Evolutionary conservation across 2,888 invertebrate genomes (phyloP).

Genomic region (Aproaerema taeniolella): DNA sequence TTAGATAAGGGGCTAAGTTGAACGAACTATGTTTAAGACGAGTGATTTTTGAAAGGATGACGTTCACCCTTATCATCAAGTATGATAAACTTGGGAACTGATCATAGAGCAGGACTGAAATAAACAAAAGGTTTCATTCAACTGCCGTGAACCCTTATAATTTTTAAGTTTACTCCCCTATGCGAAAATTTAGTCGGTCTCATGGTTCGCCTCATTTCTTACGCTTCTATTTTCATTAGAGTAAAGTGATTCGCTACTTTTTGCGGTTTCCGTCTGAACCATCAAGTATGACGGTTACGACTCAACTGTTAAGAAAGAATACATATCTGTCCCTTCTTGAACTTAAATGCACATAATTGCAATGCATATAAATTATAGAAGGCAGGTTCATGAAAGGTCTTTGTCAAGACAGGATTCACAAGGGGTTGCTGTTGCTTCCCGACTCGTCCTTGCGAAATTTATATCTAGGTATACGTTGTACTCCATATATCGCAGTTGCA

Average conservation of each 20-base stretch:
- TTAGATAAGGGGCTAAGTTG: too few relatives aligned
- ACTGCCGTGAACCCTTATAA: conserved; percentile 13
- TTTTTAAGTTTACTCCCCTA: conserved; percentile 16
- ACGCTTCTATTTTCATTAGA: conserved; percentile 48
- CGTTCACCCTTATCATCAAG: too few relatives aligned
- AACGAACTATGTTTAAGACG: too few relatives aligned
- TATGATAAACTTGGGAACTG: too few relatives aligned
- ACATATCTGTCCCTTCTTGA: conserved; percentile 41
- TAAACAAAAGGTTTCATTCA: too few relatives aligned
- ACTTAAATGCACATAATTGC: conserved; percentile 31
- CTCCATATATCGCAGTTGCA: too few relatives aligned
- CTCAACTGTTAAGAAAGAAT: conserved; percentile 47
- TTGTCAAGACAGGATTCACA: conserved; percentile 36
- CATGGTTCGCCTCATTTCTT: conserved; percentile 33
- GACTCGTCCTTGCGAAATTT: too few relatives aligned
- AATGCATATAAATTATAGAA: conserved; percentile 26
- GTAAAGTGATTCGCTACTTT: conserved; percentile 62
- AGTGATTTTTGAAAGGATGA: too few relatives aligned
- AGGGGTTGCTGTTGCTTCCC: conserved; percentile 47
- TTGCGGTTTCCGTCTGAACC: conserved; percentile 72
- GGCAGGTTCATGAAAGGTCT: conserved; percentile 22
- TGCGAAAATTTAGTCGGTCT: conserved; percentile 25
- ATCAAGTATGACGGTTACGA: conserved; percentile 71
- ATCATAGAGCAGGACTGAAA: too few relatives aligned
- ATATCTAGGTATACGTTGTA: too few relatives aligned